A percentile compares a stretch with the other conserved stretches of the same genome.
phyloP scores from a whole-genome alignment of 2,888 invertebrate genomes.

The Geotrupes spiniger region DNA sequence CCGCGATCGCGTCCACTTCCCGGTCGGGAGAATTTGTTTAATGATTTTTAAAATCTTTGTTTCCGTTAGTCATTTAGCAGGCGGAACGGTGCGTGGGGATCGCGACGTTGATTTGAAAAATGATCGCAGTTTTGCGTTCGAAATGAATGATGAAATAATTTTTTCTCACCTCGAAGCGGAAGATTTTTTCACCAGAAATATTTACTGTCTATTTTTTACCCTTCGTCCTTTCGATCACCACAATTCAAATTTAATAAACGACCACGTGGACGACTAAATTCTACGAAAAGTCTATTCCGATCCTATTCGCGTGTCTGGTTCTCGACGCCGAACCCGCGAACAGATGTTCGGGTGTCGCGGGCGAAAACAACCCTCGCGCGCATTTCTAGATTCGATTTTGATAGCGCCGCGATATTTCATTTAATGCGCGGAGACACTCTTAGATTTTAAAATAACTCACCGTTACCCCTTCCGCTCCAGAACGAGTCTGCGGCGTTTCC shows the following conservation, averaged over 20 bases:
- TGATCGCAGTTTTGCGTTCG: background rate
- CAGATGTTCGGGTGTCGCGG: background rate
- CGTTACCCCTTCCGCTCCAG: conserved; percentile 23
- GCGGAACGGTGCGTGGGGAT: conserved; percentile 1
- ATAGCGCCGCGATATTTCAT: conserved; percentile 3
- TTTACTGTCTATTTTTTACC: no score
- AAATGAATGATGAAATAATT: background rate
- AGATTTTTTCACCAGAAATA: no score
- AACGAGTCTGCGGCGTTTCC: conserved; percentile 32
- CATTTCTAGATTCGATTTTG: no score
- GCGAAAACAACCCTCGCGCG: no score
- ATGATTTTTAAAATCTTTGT: conserved; percentile 38
- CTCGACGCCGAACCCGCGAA: no score
- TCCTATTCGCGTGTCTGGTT: no score
- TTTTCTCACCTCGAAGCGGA: background rate
- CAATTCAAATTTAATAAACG: no score
- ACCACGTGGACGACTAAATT: no score
- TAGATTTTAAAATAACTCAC: conserved; percentile 25
- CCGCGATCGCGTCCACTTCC: conserved; percentile 25
- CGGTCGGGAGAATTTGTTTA: conserved; percentile 24
- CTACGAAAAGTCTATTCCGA: no score
- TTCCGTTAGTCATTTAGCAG: conserved; percentile 36
- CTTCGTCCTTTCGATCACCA: no score
- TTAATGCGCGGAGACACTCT: no score
- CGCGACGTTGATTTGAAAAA: background rate